Conservation (phyloP, 2,888 invertebrate genomes). For the Nephrotoma appendiculata region DNA sequence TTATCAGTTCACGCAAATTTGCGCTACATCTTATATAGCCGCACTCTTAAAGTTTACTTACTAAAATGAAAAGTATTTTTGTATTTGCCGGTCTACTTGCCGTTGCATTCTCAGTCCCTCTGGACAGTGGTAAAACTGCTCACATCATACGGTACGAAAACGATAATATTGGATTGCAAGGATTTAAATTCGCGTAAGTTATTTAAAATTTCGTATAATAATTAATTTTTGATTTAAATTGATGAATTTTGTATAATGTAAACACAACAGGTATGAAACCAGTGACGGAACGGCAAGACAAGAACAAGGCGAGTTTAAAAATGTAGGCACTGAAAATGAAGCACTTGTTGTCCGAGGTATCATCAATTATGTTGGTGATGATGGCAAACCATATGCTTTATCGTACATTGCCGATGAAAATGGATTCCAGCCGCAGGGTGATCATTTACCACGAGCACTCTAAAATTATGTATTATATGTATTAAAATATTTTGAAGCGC, state of each 20-base stretch:
- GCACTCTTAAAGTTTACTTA: background rate
- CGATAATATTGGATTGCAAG: slow-evolving; percentile 8
- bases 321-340: slow-evolving; percentile 47
- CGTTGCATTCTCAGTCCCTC: background rate
- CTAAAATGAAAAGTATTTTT: background rate
- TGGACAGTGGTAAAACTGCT: slow-evolving; percentile 5
- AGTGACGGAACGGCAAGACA: slow-evolving; percentile 47
- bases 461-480: background rate
- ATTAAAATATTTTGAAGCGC: background rate
- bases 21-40: background rate
- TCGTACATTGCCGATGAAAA: slow-evolving; percentile 32
- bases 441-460: slow-evolving; percentile 24
- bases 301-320: slow-evolving; percentile 44
- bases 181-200: slow-evolving; percentile 8
- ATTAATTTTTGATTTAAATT: too few species aligned
- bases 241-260: background rate
- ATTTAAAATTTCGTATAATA: background rate
- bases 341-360: slow-evolving; percentile 46
- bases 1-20: background rate
- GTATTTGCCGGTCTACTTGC: background rate
- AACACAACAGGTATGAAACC: slow-evolving; percentile 39
- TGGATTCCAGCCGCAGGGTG: slow-evolving; percentile 33
- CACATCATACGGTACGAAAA: slow-evolving; percentile 8
- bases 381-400: slow-evolving; percentile 43
- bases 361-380: slow-evolving; percentile 44